phyloP scores from a whole-genome alignment of 2,797 vertebrate genomes.

The Gymnodraco acuticeps region DNA sequence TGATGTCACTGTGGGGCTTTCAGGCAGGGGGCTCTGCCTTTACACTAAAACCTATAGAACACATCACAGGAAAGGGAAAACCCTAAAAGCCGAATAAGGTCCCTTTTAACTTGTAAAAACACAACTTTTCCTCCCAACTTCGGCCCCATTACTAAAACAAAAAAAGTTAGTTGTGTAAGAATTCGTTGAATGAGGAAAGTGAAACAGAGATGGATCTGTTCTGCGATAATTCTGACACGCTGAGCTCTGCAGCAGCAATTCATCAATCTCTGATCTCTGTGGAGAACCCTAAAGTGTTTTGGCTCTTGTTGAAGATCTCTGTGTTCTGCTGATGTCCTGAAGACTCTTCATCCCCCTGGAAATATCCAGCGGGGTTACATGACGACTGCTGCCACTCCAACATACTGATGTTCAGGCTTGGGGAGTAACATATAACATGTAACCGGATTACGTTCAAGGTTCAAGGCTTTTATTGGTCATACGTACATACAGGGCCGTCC shows the following conservation, averaged over 20 bases:
- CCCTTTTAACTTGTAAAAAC: too few relatives aligned
- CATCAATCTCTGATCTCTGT: conserved; percentile 59
- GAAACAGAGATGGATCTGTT: conserved; percentile 3
- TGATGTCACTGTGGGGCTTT: too few relatives aligned
- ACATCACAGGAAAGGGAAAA: too few relatives aligned
- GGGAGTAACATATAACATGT: too few relatives aligned
- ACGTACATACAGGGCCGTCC: too few relatives aligned
- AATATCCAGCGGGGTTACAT: conserved; percentile 12
- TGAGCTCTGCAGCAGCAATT: conserved; percentile 38
- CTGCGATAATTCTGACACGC: conserved; percentile 13
- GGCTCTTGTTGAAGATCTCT: conserved; percentile 21
- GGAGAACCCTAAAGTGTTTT: conserved; percentile 12
- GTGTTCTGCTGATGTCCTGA: conserved; percentile 33
- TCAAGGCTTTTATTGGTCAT: too few relatives aligned
- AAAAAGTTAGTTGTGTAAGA: background rate
- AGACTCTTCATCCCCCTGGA: conserved; percentile 12
- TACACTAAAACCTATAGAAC: too few relatives aligned
- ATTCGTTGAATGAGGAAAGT: conserved; percentile 3
- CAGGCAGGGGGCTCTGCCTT: too few relatives aligned
- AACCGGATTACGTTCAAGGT: too few relatives aligned
- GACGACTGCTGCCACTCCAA: background rate
- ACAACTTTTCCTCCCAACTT: too few relatives aligned
- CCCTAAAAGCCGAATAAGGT: too few relatives aligned
- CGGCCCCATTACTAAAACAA: background rate
- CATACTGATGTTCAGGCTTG: background rate